Base-by-base conservation (phyloP, 1,140 invertebrate species). In the Drosophila malerkotliana region DNA sequence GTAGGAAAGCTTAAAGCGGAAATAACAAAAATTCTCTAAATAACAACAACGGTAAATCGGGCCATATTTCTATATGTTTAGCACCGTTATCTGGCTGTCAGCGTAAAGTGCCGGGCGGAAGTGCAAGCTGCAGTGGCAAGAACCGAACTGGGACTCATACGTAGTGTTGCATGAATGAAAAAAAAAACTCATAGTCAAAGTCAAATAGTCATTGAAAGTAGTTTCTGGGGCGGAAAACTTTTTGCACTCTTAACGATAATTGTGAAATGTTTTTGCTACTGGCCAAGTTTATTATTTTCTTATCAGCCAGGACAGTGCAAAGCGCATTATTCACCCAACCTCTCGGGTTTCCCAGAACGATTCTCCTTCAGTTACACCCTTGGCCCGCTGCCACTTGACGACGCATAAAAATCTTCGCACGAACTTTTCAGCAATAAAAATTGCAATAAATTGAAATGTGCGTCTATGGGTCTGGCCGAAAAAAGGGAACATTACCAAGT, bases 391-490 rank as follows among this genome's bases (percentile, higher is more conserved):
- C 60, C 61, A 84, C 80, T 83, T 79, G 76, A 79, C 80, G 77
- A 84, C 80, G 80, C 66, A 79, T 84, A 79, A 76, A 83, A 84
- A 76, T 84, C 57, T 69, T 76, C 34, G 66, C 80, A 75, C 64
- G 59, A 73, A 75, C 52, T 79, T 78, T 72, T 74, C 47, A 69
- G 79, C 74, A 74, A 83, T 83, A 82, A 79, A 83, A 83, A 79
- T 61, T 82, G 79, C 79, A 76, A 83, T 84, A 83, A 83, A 83
- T 83, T 84, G 80, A 83, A 83, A 83, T 82, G 74, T 73, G 74
- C 52, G 75, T 79, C 72, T 62, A 45, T 59, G 78, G 72, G 75
- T 68, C 63, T 74, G 53, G 28, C 32, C 63, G 30, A 74, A 77
- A 77, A 55, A 37, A 47, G 44, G 4, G 58, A 73, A 56, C 52